These are phyloP conservation scores for Cygnus atratus DNA, from an alignment of 2,113 vertebrate species.

Conservation along the genomic window DNA sequence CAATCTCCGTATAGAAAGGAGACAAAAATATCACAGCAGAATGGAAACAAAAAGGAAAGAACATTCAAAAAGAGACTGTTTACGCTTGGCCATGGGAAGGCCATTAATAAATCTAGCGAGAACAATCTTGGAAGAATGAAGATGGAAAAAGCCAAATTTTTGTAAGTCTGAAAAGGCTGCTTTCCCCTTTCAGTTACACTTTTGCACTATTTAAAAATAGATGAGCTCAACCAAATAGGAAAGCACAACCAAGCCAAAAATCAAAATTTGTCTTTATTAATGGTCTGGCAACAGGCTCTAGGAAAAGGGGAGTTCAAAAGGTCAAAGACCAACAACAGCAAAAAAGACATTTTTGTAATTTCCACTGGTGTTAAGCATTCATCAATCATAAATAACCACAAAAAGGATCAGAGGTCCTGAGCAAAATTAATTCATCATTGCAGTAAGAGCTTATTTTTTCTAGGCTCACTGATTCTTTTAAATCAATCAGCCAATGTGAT, in stretches of 20 bases:
- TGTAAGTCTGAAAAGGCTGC: neutral
- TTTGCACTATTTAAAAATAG: neutral
- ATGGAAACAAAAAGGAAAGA: neutral
- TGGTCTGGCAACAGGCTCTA: neutral
- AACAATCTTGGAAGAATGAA: neutral
- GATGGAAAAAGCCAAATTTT: neutral
- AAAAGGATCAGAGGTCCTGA: neutral
- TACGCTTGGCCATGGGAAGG: neutral
- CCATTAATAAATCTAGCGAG: neutral
- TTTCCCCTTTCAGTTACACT: neutral
- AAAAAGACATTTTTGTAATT: neutral
- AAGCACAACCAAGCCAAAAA: neutral
- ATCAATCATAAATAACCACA: slow-evolving; percentile 10
- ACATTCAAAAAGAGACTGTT: neutral
- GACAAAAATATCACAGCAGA: neutral
- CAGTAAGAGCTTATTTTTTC: neutral
- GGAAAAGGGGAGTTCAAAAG: neutral
- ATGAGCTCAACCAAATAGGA: neutral
- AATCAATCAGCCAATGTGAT: neutral
- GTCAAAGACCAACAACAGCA: neutral
- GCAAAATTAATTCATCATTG: neutral
- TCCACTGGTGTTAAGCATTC: neutral
- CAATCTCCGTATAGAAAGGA: neutral
- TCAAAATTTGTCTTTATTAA: slow-evolving; percentile 1
- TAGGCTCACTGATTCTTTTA: neutral